These are phyloP conservation scores for Oedothorax gibbosus DNA, from an alignment of 1,140 invertebrate genomes.

Conservation along the genomic window DNA sequence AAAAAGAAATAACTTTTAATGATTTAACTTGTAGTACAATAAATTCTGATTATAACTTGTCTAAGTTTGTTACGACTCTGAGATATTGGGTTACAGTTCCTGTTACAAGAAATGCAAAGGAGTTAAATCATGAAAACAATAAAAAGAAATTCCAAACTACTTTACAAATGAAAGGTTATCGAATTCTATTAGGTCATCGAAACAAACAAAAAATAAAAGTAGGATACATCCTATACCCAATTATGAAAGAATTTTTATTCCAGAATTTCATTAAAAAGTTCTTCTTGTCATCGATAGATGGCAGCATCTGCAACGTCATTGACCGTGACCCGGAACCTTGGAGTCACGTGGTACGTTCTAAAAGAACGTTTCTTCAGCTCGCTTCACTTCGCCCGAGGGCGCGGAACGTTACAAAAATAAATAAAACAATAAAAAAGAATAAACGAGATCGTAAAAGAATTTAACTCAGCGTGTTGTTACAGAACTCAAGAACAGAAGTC, in stretches of 20 bases:
- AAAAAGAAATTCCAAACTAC: too few relatives aligned
- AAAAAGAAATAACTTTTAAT: too few relatives aligned
- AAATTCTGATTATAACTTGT: too few relatives aligned
- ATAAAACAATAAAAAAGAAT: background rate
- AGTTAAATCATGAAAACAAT: too few relatives aligned
- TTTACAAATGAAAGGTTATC: background rate
- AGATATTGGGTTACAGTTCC: too few relatives aligned
- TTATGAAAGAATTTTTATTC: conserved; percentile 3
- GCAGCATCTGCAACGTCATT: conserved; percentile 51
- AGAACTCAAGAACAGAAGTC: too few relatives aligned
- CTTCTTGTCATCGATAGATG: conserved; percentile 32
- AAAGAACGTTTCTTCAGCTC: background rate
- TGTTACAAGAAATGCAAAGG: too few relatives aligned
- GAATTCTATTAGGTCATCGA: conserved; percentile 27
- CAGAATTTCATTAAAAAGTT: conserved; percentile 3
- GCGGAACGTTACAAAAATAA: conserved; percentile 7
- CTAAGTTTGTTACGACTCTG: too few relatives aligned
- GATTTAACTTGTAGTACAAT: too few relatives aligned
- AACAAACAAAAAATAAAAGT: conserved; percentile 21
- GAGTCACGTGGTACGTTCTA: conserved; percentile 37
- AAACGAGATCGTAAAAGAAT: background rate
- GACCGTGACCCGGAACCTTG: conserved; percentile 59
- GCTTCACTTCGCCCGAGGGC: conserved; percentile 16
- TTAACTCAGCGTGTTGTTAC: too few relatives aligned
- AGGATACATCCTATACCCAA: conserved; percentile 8